Conservation (phyloP, 2,797 vertebrate genomes). For the Pantherophis alleghaniensis region DNA sequence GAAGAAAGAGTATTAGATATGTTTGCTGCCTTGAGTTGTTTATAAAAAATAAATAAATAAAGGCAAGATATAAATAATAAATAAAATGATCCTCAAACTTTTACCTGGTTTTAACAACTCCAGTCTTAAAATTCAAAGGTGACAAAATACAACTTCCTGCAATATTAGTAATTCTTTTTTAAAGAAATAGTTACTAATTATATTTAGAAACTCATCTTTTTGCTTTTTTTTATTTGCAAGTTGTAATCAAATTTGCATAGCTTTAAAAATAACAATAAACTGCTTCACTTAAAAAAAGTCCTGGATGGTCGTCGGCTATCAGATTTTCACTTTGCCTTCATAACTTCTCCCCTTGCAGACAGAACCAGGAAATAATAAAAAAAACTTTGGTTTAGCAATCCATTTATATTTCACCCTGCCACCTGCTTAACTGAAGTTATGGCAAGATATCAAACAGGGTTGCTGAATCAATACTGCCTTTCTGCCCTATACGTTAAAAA, state of each 20-base stretch:
- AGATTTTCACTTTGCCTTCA: conserved; percentile 65
- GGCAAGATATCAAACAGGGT: conserved; percentile 56
- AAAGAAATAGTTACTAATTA: conserved; percentile 28
- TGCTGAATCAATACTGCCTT: conserved; percentile 28
- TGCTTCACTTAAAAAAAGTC: conserved; percentile 54
- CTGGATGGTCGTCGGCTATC: conserved; percentile 58
- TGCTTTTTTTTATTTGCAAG: conserved; percentile 57
- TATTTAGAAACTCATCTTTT: conserved; percentile 25
- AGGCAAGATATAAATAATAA: background rate
- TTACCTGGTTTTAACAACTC: background rate
- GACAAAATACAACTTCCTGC: conserved; percentile 17
- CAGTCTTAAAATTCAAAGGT: background rate
- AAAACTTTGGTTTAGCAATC: conserved; percentile 66
- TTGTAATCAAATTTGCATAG: conserved; percentile 63
- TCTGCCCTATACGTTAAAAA: conserved; percentile 11
- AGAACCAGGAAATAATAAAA: conserved; percentile 61
- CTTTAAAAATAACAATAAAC: conserved; percentile 63
- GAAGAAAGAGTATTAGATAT: background rate
- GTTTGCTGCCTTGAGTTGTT: background rate
- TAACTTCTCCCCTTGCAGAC: conserved; percentile 68
- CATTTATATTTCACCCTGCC: conserved; percentile 66
- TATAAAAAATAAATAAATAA: background rate
- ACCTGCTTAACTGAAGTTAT: conserved; percentile 67
- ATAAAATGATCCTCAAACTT: background rate
- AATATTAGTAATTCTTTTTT: conserved; percentile 9